A percentile compares a stretch with the other conserved stretches of the same genome.
These are phyloP conservation scores for Ephydatia muelleri DNA, from an alignment of 37 sponge, comb jelly and placozoan genomes.

Conservation along the genomic window DNA sequence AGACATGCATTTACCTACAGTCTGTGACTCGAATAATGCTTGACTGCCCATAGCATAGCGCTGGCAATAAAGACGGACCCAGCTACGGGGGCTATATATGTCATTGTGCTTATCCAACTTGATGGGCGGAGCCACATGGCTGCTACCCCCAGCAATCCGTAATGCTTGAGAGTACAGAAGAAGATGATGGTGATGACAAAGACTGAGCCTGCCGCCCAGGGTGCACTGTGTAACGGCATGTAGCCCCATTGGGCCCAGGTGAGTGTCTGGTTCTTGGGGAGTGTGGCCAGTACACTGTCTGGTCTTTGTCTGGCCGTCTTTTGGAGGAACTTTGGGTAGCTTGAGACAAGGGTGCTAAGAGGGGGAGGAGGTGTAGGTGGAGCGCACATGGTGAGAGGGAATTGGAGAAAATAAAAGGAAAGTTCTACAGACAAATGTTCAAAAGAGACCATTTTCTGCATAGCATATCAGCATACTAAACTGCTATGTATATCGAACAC, in stretches of 20 bases:
- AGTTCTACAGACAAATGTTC: too few species aligned
- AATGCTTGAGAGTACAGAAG: background rate
- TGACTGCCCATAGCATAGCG: background rate
- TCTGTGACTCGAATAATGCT: background rate
- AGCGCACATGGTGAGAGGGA: background rate
- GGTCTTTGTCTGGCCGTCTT: constrained; percentile 38
- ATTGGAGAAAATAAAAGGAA: background rate
- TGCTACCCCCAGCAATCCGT: background rate
- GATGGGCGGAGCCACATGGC: background rate
- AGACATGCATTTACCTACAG: background rate
- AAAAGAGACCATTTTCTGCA: too few species aligned
- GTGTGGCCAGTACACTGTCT: constrained; percentile 34
- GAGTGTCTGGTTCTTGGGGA: constrained; percentile 3
- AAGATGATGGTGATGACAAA: constrained; percentile 33
- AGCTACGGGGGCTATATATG: background rate
- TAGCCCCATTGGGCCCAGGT: background rate
- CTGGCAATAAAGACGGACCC: background rate
- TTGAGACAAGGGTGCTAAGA: constrained; percentile 31
- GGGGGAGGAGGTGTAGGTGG: too few species aligned
- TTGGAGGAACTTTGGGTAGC: constrained; percentile 32
- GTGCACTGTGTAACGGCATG: background rate
- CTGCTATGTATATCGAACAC: too few species aligned
- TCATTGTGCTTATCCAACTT: background rate
- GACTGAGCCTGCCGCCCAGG: constrained; percentile 25
- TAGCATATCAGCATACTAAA: too few species aligned